Conservation (phyloP, 2,113 vertebrate genomes). For the Apistogramma diplotaenia region DNA sequence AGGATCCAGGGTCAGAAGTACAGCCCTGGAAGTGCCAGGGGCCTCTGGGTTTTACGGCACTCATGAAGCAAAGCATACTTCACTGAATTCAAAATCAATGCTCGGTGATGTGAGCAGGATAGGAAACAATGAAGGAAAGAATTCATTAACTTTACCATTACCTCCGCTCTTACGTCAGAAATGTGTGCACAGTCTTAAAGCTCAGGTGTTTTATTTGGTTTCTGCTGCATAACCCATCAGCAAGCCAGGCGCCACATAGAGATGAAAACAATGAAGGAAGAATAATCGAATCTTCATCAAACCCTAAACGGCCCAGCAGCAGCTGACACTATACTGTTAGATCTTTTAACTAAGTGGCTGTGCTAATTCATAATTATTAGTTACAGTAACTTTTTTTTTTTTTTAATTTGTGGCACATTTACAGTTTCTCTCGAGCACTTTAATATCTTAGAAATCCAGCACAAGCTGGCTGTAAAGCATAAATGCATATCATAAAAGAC, state of each 20-base stretch:
- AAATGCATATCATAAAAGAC: not conserved
- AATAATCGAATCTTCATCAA: not conserved
- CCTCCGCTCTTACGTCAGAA: not conserved
- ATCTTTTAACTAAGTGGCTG: not conserved
- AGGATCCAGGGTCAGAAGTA: conserved; percentile 30
- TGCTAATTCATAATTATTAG: not conserved
- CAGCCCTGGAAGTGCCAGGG: not conserved
- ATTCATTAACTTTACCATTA: not conserved
- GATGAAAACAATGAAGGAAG: not conserved
- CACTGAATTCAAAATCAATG: not conserved
- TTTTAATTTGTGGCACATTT: not conserved
- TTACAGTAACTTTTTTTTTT: not conserved
- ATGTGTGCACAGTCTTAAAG: not conserved
- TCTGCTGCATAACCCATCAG: not conserved
- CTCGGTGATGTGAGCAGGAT: not conserved
- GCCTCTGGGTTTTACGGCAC: not conserved
- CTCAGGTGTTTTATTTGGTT: not conserved
- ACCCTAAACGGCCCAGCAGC: not conserved
- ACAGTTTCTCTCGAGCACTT: not conserved
- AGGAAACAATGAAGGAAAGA: not conserved
- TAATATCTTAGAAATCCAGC: not conserved
- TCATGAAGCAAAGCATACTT: not conserved
- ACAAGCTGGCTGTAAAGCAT: not conserved
- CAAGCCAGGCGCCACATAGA: not conserved
- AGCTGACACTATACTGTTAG: not conserved